phyloP scores from a whole-genome alignment of 2,888 invertebrate species.

The Hoplodrina blanda region DNA sequence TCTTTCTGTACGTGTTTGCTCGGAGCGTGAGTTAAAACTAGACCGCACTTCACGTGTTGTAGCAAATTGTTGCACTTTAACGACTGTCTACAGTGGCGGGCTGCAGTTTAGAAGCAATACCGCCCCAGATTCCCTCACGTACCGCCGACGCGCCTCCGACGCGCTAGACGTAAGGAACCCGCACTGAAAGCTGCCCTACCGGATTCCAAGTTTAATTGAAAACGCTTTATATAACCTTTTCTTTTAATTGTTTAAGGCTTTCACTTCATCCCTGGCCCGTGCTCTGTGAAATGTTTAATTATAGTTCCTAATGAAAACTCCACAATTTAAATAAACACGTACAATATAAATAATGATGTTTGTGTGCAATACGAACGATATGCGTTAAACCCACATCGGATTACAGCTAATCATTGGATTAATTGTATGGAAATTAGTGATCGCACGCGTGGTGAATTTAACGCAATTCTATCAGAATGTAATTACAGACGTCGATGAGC shows the following conservation, averaged over 20 bases:
- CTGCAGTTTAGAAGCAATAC: constrained; percentile 77
- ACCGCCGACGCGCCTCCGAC: constrained; percentile 56
- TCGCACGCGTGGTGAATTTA: constrained; percentile 83
- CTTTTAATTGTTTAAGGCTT: constrained; percentile 82
- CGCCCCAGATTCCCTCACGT: constrained; percentile 80
- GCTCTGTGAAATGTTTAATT: constrained; percentile 71
- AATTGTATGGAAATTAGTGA: constrained; percentile 87
- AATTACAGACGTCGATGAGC: constrained; percentile 87
- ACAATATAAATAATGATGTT: constrained; percentile 63
- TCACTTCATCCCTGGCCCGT: constrained; percentile 67
- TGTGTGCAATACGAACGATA: constrained; percentile 70
- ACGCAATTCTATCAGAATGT: constrained; percentile 86
- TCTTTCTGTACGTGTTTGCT: constrained; percentile 62
- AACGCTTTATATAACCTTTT: constrained; percentile 84
- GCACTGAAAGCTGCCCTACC: constrained; percentile 74
- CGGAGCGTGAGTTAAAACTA: constrained; percentile 68
- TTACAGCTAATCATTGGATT: constrained; percentile 87
- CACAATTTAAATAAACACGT: constrained; percentile 66
- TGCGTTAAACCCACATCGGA: constrained; percentile 77
- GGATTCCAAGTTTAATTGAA: constrained; percentile 88
- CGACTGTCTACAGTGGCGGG: constrained; percentile 72
- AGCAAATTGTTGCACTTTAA: constrained; percentile 85
- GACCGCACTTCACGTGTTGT: constrained; percentile 70
- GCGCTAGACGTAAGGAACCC: constrained; percentile 75
- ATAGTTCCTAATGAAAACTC: constrained; percentile 68